Evolutionary conservation across 2,797 vertebrate species (phyloP).

Genomic region (Micromesistius poutassou): DNA sequence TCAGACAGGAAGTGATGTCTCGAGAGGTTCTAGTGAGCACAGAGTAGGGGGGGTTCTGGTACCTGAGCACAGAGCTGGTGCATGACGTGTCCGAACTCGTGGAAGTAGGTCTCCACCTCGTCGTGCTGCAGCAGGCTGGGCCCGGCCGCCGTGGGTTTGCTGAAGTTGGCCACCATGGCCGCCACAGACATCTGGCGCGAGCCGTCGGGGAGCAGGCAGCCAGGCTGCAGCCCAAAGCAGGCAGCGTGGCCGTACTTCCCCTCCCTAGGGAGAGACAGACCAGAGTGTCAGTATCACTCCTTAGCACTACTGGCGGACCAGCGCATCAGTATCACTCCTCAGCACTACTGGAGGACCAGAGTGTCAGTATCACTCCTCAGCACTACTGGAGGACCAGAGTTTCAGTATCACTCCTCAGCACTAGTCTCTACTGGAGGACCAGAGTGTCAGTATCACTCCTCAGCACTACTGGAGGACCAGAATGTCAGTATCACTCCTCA

Average conservation of each 20-base stretch:
- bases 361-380: too few relatives aligned
- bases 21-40: neutral
- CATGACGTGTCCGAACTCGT: slow-evolving; percentile 98
- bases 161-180: slow-evolving; percentile 98
- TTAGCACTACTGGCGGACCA: too few relatives aligned
- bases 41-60: neutral
- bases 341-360: too few relatives aligned
- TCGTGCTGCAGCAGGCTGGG: slow-evolving; percentile 94
- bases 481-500: neutral
- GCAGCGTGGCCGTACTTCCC: slow-evolving; percentile 95
- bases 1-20: neutral
- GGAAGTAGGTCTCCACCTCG: slow-evolving; percentile 98
- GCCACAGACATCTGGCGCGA: slow-evolving; percentile 88
- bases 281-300: neutral
- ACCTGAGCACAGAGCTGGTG: slow-evolving; percentile 97
- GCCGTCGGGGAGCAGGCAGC: slow-evolving; percentile 81
- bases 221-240: slow-evolving; percentile 94
- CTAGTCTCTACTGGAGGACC: too few relatives aligned
- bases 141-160: slow-evolving; percentile 85
- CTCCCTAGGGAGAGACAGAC: slow-evolving; percentile 44
- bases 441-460: too few relatives aligned
- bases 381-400: too few relatives aligned
- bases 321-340: too few relatives aligned
- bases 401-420: too few relatives aligned
- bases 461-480: too few relatives aligned